Conservation (phyloP, 2,797 vertebrate genomes). For the Lithobates pipiens region DNA sequence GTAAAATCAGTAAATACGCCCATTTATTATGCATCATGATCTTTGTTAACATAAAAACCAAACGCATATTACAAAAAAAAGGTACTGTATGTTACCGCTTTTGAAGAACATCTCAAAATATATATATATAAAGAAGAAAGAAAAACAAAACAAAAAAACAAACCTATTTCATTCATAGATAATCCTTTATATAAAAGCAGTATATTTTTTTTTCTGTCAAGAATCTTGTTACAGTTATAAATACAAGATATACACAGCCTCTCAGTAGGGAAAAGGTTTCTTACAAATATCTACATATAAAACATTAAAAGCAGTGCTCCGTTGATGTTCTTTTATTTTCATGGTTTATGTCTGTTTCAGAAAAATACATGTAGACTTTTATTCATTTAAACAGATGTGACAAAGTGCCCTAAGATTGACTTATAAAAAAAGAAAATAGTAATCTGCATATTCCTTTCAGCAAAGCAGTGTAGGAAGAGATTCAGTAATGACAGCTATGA, state of each 20-base stretch:
- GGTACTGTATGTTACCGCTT: slow-evolving; percentile 68
- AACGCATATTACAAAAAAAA: slow-evolving; percentile 76
- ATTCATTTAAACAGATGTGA: slow-evolving; percentile 61
- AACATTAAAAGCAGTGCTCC: slow-evolving; percentile 76
- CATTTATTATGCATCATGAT: slow-evolving; percentile 80
- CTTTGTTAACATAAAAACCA: slow-evolving; percentile 75
- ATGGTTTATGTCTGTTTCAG: slow-evolving; percentile 71
- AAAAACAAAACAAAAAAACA: slow-evolving; percentile 36
- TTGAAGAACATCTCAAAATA: slow-evolving; percentile 78
- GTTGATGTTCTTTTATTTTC: slow-evolving; percentile 65
- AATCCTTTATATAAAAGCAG: slow-evolving; percentile 79
- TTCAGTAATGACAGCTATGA: slow-evolving; percentile 65
- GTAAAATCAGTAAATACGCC: slow-evolving; percentile 52
- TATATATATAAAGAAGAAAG: slow-evolving; percentile 69
- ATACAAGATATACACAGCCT: slow-evolving; percentile 79
- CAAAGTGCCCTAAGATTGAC: slow-evolving; percentile 37
- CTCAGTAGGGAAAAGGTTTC: slow-evolving; percentile 72
- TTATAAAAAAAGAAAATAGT: slow-evolving; percentile 34
- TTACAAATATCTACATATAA: slow-evolving; percentile 82
- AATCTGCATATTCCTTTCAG: slow-evolving; percentile 52
- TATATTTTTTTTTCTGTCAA: slow-evolving; percentile 72
- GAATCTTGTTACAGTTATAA: slow-evolving; percentile 77
- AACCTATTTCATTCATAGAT: slow-evolving; percentile 73
- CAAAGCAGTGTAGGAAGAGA: slow-evolving; percentile 62
- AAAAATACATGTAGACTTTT: slow-evolving; percentile 77